Evolutionary conservation across 2,888 invertebrate genomes (phyloP).

Genomic region (Carterocephalus palaemon): DNA sequence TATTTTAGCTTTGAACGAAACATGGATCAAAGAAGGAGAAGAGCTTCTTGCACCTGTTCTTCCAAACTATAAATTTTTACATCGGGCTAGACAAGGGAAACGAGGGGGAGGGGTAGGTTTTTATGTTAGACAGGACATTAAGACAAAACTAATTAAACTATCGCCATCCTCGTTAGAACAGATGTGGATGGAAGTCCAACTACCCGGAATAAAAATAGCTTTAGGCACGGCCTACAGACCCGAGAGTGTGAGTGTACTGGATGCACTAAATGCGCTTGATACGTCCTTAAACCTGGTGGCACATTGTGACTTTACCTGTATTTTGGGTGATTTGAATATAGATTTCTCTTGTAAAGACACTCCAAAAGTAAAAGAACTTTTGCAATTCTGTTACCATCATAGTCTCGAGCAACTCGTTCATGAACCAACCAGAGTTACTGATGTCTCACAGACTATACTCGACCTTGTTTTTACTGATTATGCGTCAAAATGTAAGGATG

Average conservation of each 20-base stretch:
- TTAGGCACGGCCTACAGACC: neutral
- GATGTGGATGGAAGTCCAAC: neutral
- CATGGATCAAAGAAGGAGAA: constrained; percentile 20
- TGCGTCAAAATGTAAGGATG: neutral
- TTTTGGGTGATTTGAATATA: too few relatives aligned
- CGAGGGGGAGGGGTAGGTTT: constrained; percentile 25
- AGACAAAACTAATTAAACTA: too few relatives aligned
- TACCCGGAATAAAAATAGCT: constrained; percentile 5
- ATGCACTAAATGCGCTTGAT: neutral
- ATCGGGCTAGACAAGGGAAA: constrained; percentile 13
- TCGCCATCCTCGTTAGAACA: neutral
- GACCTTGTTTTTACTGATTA: neutral
- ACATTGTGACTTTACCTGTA: too few relatives aligned
- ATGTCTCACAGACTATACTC: neutral
- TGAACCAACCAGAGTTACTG: constrained; percentile 1
- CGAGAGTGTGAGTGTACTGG: too few relatives aligned
- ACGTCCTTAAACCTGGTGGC: too few relatives aligned
- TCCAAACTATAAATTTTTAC: too few relatives aligned
- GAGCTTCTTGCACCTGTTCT: constrained; percentile 4
- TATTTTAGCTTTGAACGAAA: constrained; percentile 23
- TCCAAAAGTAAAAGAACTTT: neutral
- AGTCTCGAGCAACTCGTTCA: neutral
- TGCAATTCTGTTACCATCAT: too few relatives aligned
- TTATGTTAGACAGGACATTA: constrained; percentile 24
- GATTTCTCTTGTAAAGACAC: neutral